phyloP scores from a whole-genome alignment of 2,888 invertebrate genomes.

The Pseudeuparius sepicola region DNA sequence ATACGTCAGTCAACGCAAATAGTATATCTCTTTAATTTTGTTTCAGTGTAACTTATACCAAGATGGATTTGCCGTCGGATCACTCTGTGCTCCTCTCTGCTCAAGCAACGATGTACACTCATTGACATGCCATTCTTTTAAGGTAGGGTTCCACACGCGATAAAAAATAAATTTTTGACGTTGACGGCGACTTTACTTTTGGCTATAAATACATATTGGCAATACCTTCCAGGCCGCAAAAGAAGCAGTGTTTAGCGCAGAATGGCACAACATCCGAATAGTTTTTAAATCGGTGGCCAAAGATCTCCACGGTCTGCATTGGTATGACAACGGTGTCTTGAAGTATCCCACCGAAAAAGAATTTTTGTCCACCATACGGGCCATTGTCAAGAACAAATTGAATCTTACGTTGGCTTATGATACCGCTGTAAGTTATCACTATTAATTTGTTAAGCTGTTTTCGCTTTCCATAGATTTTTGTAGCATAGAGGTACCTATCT shows the following conservation, averaged over 20 bases:
- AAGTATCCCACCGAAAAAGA: constrained; percentile 46
- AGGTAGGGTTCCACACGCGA: no score
- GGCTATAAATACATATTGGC: no score
- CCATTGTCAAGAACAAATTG: constrained; percentile 43
- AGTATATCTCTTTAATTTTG: no score
- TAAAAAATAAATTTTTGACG: no score
- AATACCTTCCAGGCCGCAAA: constrained; percentile 52
- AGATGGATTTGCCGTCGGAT: constrained; percentile 47
- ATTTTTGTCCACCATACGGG: constrained; percentile 43
- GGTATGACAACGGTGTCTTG: constrained; percentile 40
- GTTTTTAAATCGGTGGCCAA: constrained; percentile 47
- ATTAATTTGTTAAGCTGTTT: no score
- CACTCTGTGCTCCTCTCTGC: constrained; percentile 54
- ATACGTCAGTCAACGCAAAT: no score
- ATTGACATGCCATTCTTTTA: constrained; percentile 49
- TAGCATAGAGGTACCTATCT: no score
- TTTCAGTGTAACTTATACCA: constrained; percentile 47
- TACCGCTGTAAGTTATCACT: constrained; percentile 32
- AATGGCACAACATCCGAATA: constrained; percentile 47
- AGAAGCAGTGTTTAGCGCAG: constrained; percentile 50
- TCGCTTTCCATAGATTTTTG: no score
- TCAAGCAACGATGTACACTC: constrained; percentile 44
- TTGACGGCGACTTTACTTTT: no score
- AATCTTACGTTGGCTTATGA: constrained; percentile 44
- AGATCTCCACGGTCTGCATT: constrained; percentile 38